Conservation (phyloP, 2,888 invertebrate species). For the Lithophane leautieri region DNA sequence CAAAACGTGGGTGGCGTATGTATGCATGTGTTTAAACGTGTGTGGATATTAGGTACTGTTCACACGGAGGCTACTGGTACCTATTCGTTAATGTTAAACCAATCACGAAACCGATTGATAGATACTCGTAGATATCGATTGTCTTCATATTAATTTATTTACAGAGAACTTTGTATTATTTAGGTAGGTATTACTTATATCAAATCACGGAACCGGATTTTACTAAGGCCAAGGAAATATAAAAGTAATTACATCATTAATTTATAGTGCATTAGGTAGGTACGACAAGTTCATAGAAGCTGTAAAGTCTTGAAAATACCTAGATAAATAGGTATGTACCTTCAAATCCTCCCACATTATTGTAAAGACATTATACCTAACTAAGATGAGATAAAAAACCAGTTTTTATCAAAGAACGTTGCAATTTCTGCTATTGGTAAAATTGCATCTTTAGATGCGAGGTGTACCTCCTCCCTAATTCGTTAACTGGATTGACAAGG, state of each 20-base stretch:
- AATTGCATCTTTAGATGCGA: conserved; percentile 13
- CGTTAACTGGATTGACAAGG: conserved; percentile 51
- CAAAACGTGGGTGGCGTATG: conserved; percentile 58
- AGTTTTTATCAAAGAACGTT: conserved; percentile 13
- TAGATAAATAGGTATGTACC: neutral
- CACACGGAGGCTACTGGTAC: conserved; percentile 5
- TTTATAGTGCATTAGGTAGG: neutral
- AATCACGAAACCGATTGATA: conserved; percentile 40
- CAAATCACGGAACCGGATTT: conserved; percentile 2
- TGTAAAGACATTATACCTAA: neutral
- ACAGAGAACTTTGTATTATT: neutral
- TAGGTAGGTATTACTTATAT: neutral
- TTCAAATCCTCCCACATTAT: conserved; percentile 2
- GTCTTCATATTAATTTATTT: conserved; percentile 28
- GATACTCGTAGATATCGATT: conserved; percentile 19
- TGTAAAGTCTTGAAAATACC: conserved; percentile 7
- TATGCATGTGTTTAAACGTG: conserved; percentile 32
- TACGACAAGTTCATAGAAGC: neutral
- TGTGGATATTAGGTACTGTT: conserved; percentile 23
- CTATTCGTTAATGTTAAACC: conserved; percentile 34
- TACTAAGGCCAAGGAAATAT: neutral
- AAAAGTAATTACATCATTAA: conserved; percentile 15
- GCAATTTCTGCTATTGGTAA: conserved; percentile 14
- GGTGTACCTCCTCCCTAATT: conserved; percentile 60
- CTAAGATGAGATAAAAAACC: neutral